Percentiles rank a stretch among this genome's conserved stretches.
Evolutionary conservation across 1,140 invertebrate species (phyloP).

Genomic region (Lepidurus packardi): DNA sequence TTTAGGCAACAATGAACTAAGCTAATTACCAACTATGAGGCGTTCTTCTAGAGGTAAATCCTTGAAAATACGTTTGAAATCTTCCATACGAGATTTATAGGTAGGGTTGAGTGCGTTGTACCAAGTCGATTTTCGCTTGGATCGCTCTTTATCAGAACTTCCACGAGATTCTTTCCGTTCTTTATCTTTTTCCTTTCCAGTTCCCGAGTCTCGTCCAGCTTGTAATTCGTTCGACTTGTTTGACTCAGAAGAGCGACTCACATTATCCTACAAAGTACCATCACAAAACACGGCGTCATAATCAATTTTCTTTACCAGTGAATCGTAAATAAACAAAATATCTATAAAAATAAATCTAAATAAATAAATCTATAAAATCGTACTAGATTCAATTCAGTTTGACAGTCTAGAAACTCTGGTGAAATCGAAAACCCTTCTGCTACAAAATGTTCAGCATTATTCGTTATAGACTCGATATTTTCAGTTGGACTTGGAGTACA

Average conservation of each 20-base stretch:
- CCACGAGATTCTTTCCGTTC: neutral
- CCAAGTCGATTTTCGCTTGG: conserved; percentile 63
- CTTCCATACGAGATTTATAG: conserved; percentile 85
- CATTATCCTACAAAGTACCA: neutral
- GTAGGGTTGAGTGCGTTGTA: conserved; percentile 84
- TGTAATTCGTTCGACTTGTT: neutral
- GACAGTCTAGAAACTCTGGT: neutral
- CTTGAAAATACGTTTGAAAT: conserved; percentile 88
- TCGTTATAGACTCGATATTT: neutral
- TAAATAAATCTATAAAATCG: neutral
- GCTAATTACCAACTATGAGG: conserved; percentile 77
- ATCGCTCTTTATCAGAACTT: neutral
- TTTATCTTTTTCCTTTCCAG: neutral
- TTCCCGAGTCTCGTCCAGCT: neutral
- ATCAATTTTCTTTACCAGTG: neutral
- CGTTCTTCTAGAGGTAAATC: conserved; percentile 83
- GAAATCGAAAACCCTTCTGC: neutral
- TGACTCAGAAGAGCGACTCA: neutral
- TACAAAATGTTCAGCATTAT: neutral
- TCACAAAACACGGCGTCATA: neutral
- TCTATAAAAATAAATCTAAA: neutral
- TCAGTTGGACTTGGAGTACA: neutral
- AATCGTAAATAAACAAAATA: neutral
- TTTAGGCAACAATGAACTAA: neutral
- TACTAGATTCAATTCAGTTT: neutral